Evolutionary conservation across 2,888 invertebrate genomes (phyloP).

Genomic region (Cheilosia impressa): DNA sequence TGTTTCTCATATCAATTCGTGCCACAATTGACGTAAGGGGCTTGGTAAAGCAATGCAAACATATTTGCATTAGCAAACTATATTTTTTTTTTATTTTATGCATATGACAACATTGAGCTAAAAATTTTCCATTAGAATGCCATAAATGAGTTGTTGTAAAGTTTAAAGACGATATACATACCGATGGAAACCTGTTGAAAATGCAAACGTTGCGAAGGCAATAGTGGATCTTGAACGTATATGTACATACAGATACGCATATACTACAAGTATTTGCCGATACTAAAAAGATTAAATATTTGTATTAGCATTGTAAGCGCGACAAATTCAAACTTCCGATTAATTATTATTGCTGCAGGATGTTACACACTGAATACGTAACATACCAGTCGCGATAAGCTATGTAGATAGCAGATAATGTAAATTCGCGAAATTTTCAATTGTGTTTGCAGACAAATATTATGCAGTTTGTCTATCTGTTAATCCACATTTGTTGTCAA

Average conservation of each 20-base stretch:
- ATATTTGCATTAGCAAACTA: not conserved
- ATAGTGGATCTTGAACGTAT: not conserved
- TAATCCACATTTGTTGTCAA: too few species aligned
- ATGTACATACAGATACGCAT: not conserved
- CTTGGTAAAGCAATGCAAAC: not conserved
- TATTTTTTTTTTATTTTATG: not conserved
- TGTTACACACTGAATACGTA: not conserved
- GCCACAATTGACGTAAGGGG: not conserved
- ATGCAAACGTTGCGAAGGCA: too few species aligned
- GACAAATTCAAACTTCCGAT: constrained; percentile 49
- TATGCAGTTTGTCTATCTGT: too few species aligned
- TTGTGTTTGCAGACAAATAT: too few species aligned
- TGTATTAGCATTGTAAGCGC: constrained; percentile 23
- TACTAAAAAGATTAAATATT: constrained; percentile 5
- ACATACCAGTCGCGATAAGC: not conserved
- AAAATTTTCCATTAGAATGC: too few species aligned
- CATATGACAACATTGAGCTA: not conserved
- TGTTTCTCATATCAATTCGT: not conserved
- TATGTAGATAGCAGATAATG: too few species aligned
- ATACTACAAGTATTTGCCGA: constrained; percentile 4
- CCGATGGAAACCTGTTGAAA: too few species aligned
- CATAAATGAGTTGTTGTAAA: too few species aligned
- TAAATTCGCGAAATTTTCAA: too few species aligned
- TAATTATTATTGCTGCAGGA: constrained; percentile 20
- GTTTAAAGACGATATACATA: too few species aligned